Evolutionary conservation across 2,113 vertebrate species (phyloP).

Genomic region (Galeopterus variegatus): DNA sequence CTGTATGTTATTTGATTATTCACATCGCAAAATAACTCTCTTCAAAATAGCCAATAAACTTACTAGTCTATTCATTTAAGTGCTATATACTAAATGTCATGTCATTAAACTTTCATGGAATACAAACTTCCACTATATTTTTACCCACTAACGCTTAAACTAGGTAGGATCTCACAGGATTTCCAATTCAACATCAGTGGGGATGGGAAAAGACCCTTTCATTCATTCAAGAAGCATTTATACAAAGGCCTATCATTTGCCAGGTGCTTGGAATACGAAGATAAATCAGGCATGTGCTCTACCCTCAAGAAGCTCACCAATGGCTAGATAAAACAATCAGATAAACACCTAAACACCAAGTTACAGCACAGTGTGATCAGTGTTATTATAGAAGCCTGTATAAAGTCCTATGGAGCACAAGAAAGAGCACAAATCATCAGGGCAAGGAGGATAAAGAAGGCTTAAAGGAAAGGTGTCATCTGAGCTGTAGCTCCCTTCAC

Average conservation of each 20-base stretch:
- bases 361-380: accelerated
- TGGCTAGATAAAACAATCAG: neutral
- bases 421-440: neutral
- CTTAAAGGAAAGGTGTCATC: neutral
- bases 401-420: neutral
- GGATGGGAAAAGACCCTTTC: neutral
- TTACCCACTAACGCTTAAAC: neutral
- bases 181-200: neutral
- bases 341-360: neutral
- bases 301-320: neutral
- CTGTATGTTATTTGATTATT: neutral
- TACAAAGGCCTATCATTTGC: neutral
- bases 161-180: neutral
- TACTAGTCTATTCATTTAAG: neutral
- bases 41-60: slow-evolving; percentile 38
- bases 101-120: neutral
- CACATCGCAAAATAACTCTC: slow-evolving; percentile 31
- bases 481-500: neutral
- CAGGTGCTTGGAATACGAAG: neutral
- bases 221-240: neutral
- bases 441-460: neutral
- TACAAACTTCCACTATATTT: slow-evolving; percentile 13
- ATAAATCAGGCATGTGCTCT: neutral
- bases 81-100: neutral
- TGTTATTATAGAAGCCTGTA: neutral